A percentile compares a stretch with the other conserved stretches of the same genome.
These are phyloP conservation scores for Hirundo rustica DNA, from an alignment of 2,797 vertebrate genomes.

Conservation along the genomic window DNA sequence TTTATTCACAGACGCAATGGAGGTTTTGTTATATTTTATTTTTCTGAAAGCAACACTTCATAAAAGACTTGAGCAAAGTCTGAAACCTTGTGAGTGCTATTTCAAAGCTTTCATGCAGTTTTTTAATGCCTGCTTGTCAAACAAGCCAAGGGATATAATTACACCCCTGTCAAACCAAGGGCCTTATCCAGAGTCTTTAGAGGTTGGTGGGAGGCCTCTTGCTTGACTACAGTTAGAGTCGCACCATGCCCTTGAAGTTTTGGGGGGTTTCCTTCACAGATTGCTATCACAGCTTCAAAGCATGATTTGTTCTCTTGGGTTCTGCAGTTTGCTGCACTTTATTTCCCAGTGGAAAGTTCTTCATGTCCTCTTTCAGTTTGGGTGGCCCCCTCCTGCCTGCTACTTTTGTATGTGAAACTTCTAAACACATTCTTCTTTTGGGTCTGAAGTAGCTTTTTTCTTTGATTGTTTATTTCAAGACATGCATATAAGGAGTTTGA, in stretches of 20 bases:
- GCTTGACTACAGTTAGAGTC: background rate
- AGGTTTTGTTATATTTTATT: background rate
- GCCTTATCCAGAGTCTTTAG: background rate
- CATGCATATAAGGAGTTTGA: background rate
- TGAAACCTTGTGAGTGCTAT: background rate
- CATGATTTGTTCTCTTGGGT: background rate
- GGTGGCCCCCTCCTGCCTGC: background rate
- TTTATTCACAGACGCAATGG: background rate
- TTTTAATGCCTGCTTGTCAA: constrained; percentile 6
- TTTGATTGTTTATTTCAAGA: constrained; percentile 13
- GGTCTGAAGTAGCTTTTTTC: background rate
- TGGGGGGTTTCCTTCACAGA: background rate
- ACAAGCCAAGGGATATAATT: background rate
- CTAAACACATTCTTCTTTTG: background rate
- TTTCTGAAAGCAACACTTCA: background rate
- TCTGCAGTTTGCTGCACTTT: background rate
- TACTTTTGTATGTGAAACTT: background rate
- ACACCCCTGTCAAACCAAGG: background rate
- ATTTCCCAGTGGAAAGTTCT: background rate
- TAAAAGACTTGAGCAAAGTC: background rate
- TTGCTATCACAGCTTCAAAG: background rate
- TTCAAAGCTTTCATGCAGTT: constrained; percentile 35
- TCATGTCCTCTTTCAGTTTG: background rate
- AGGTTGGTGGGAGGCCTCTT: background rate
- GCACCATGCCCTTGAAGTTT: background rate